phyloP scores from a whole-genome alignment of 30 jellyfish, hydroid and myxozoan species.

The Haliclystus octoradiatus region DNA sequence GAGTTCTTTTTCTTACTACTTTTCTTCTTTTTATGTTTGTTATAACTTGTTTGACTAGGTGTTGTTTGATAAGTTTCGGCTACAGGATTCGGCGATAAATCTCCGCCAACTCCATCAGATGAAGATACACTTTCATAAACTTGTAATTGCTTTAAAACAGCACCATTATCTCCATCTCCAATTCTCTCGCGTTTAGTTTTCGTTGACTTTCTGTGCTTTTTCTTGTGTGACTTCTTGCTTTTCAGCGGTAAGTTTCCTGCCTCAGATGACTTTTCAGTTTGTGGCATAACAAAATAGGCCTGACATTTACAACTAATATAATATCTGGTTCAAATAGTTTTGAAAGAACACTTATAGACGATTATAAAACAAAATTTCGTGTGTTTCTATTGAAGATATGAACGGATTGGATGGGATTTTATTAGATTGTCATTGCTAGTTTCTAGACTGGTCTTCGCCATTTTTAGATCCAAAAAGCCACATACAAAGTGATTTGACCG shows the following conservation, averaged over 20 bases:
- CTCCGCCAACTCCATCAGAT: constrained; percentile 1
- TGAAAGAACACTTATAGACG: no score
- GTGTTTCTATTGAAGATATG: no score
- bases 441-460: no score
- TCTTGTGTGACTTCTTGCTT: constrained; percentile 40
- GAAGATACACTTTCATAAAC: constrained; percentile 65
- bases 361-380: no score
- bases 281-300: no score
- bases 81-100: not conserved
- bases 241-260: constrained; percentile 27
- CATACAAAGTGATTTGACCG: no score
- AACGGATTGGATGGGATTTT: no score
- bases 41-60: constrained; percentile 1
- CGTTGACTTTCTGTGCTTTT: constrained; percentile 51
- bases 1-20: constrained; percentile 24
- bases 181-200: constrained; percentile 25
- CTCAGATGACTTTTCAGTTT: no score
- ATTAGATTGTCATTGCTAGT: no score
- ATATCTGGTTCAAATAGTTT: no score
- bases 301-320: no score
- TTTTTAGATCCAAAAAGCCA: no score
- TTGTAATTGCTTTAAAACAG: constrained; percentile 54
- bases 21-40: constrained; percentile 24
- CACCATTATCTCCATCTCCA: constrained; percentile 13
- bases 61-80: not conserved